Base-by-base conservation (phyloP, 2,888 invertebrate species). In the Drosophila sordidapex region DNA sequence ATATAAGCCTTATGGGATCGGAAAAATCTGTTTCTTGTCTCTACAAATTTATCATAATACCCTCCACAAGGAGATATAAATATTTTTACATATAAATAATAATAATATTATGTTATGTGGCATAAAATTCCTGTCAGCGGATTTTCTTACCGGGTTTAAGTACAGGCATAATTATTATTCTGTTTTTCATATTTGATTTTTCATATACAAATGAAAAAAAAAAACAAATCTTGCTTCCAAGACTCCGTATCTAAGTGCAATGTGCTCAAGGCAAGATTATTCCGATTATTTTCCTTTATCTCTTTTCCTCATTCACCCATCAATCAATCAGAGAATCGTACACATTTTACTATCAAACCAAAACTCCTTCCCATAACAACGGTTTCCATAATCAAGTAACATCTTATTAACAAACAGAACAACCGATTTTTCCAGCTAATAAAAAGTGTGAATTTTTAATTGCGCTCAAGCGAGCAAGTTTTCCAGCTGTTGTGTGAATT, bases 391-490 rank as follows among this genome's bases (percentile, higher is more conserved):
- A 6, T 10, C 15, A 33, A 25, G 13, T n/a, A 29, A 51, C 15
- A 18, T 21, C 29, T 60, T 27, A 40, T 40, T 40, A 10, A 10
- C 6, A 38, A 62, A 0, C 29, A 21, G 21, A 21, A 0, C 31
- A 7, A 15, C 29, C 13, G 43, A 64, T 21, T 36, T 43, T 46
- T 51, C 25, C 21, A 10, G 29, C 18, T 15, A 38, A n/a, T 18
- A 43, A 53, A 71, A 71, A 33, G 82, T 81, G 81, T 84, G 70
- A 78, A 67, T 60, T 54, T 68, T 53, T 52, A 61, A 77, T 65
- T 70, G 78, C 49, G 27, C 38, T 49, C 49, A 25, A n/a, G 49
- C 35, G 10, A 56, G n/a, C 13, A 0, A 29, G 21, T 61, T 66
- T 53, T 13, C 15, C 53, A 59, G 27, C 53, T 36, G 38, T 64